A percentile compares a stretch with the other conserved stretches of the same genome.
Evolutionary conservation across 2,113 vertebrate genomes (phyloP).

Genomic region (Artemisiospiza belli): DNA sequence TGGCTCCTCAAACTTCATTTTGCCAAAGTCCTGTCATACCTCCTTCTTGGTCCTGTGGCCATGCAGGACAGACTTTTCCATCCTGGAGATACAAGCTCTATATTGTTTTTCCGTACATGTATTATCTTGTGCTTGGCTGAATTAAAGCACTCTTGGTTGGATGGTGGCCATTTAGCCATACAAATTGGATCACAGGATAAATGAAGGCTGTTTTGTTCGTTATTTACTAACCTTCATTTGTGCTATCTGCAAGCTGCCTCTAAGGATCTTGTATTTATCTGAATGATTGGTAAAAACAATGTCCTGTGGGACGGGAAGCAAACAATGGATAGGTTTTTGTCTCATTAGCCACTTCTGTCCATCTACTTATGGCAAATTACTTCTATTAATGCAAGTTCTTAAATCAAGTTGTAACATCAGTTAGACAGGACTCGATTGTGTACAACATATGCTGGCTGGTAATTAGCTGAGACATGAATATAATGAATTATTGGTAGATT

Average conservation of each 20-base stretch:
- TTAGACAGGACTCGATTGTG: not conserved
- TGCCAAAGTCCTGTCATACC: not conserved
- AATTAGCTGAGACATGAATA: constrained; percentile 27
- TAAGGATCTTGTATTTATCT: not conserved
- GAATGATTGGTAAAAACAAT: not conserved
- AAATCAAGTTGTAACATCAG: not conserved
- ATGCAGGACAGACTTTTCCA: not conserved
- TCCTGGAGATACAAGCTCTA: not conserved
- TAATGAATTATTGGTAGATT: not conserved
- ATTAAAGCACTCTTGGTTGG: not conserved
- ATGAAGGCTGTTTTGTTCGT: not conserved
- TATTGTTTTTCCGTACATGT: not conserved
- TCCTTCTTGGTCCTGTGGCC: not conserved
- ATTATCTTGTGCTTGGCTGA: constrained; percentile 28
- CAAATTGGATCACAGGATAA: not conserved
- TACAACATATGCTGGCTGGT: not conserved
- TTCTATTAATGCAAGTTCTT: not conserved
- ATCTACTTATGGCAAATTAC: not conserved
- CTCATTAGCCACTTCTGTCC: not conserved
- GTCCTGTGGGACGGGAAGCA: not conserved
- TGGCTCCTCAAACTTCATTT: not conserved
- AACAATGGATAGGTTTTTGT: not conserved
- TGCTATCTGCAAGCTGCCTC: not conserved
- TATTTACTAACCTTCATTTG: not conserved
- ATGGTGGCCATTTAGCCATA: not conserved